Base-by-base conservation (phyloP, 1,140 invertebrate genomes). In the Eupristina koningsbergeri region DNA sequence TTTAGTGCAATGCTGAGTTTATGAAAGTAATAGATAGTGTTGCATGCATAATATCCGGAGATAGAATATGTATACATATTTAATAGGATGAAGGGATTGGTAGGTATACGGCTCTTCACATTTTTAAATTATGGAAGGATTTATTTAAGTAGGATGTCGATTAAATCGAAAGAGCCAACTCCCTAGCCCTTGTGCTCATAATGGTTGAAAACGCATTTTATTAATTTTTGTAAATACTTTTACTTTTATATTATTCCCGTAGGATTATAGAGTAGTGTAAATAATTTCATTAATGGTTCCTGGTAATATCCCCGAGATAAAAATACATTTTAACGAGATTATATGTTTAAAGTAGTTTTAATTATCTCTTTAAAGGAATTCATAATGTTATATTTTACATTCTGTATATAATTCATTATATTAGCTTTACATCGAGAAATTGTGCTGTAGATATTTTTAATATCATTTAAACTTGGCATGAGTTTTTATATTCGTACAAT, bases 201-300 rank as follows among this genome's bases (percentile, higher is more conserved):
- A 81, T 81, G 34, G 61, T 36, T 50, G 61, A n/a, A 64, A 75
- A 76, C 26, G 41, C 50, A 31, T 41, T 63, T 76, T 82, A 82
- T 82, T 50, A 76, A 58, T 82, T 76, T 82, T 75, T 76, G 26
- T 13, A 29, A 22, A 13, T 47, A 75, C 73, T 82, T 50, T 75
- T 47, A 50, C 39, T 26, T 76, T 58, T 50, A 26, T 3, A 69
- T 29, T 58, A 3, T 11, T 0, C 3, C 17, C n/a, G 31, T 15
- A 11, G 63, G 63, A 75, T n/a, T 76, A 75, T 82, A 64, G 71
- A 82, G 80, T 73, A 26, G 9, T 36, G 26, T 29, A n/a, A 53
- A 36, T 80, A 47, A 53, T 76, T 76, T 80, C 34, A 45, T 78
- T 78, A 63, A 64, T 71, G 26, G 36, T 17, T 41, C 67, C 3